Percentiles rank a stretch among this genome's conserved stretches.
Conservation (phyloP, 2,113 vertebrate species). For the Ginglymostoma cirratum region DNA sequence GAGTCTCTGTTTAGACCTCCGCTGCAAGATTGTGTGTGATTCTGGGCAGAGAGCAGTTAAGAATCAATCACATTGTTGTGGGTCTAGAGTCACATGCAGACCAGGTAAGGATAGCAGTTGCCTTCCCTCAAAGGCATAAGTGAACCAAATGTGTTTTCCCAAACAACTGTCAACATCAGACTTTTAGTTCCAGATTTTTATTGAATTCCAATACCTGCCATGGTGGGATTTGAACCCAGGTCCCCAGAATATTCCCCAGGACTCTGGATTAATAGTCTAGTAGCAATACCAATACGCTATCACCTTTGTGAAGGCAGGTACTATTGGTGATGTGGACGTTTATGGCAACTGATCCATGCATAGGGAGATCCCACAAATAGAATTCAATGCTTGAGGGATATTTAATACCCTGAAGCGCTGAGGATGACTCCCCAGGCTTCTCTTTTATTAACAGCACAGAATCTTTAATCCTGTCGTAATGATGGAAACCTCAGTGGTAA, state of each 20-base stretch:
- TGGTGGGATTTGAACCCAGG: too few relatives aligned
- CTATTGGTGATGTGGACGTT: background rate
- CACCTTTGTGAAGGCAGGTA: background rate
- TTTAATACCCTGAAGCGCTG: background rate
- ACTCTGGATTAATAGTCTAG: too few relatives aligned
- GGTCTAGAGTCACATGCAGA: too few relatives aligned
- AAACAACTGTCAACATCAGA: too few relatives aligned
- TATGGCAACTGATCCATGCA: background rate
- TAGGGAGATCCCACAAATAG: background rate
- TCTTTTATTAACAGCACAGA: background rate
- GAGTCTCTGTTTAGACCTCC: background rate
- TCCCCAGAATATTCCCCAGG: too few relatives aligned
- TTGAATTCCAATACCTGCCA: too few relatives aligned
- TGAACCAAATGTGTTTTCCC: too few relatives aligned
- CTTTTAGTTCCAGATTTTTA: too few relatives aligned
- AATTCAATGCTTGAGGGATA: background rate
- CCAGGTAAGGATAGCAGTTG: too few relatives aligned
- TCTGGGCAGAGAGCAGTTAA: background rate
- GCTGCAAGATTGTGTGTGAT: background rate
- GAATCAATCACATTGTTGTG: too few relatives aligned
- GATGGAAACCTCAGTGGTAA: background rate
- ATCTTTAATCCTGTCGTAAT: background rate
- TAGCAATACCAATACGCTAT: too few relatives aligned
- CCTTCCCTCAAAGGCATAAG: too few relatives aligned
- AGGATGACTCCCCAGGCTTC: background rate